These are phyloP conservation scores for Drosophila hamatofila DNA, from an alignment of 2,888 invertebrate genomes.

Conservation along the genomic window DNA sequence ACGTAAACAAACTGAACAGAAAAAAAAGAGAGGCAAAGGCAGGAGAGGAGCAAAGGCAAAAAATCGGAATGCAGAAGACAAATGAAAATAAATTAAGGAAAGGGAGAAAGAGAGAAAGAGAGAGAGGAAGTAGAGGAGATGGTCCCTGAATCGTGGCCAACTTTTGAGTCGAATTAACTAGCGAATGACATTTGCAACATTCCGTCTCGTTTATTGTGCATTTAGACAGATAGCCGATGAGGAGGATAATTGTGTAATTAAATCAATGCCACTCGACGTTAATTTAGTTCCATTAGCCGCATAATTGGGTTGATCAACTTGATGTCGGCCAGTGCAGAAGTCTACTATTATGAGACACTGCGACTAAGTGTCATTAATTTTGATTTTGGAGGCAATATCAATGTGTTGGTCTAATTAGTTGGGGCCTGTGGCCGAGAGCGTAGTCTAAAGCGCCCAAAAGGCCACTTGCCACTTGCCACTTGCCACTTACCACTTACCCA, in stretches of 20 bases:
- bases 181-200: neutral
- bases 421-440: slow-evolving; percentile 21
- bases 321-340: neutral
- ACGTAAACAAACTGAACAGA: neutral
- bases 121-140: neutral
- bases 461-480: slow-evolving; percentile 32
- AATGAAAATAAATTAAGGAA: neutral
- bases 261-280: slow-evolving; percentile 64
- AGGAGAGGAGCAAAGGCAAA: neutral
- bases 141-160: slow-evolving; percentile 18
- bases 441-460: slow-evolving; percentile 35
- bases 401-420: slow-evolving; percentile 67
- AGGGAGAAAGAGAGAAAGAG: no score
- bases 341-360: no score
- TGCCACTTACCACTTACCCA: slow-evolving; percentile 30
- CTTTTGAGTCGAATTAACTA: slow-evolving; percentile 29
- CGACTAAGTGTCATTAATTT: slow-evolving; percentile 60
- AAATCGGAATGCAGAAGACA: neutral
- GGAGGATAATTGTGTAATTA: slow-evolving; percentile 60
- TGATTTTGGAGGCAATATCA: slow-evolving; percentile 52
- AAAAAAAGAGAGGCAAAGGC: neutral
- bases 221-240: slow-evolving; percentile 10
- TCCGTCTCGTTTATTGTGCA: slow-evolving; percentile 1
- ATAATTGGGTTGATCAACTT: slow-evolving; percentile 70
- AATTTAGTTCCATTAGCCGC: slow-evolving; percentile 64